These are phyloP conservation scores for Xestia xanthographa DNA, from an alignment of 2,888 invertebrate genomes.

Conservation along the genomic window DNA sequence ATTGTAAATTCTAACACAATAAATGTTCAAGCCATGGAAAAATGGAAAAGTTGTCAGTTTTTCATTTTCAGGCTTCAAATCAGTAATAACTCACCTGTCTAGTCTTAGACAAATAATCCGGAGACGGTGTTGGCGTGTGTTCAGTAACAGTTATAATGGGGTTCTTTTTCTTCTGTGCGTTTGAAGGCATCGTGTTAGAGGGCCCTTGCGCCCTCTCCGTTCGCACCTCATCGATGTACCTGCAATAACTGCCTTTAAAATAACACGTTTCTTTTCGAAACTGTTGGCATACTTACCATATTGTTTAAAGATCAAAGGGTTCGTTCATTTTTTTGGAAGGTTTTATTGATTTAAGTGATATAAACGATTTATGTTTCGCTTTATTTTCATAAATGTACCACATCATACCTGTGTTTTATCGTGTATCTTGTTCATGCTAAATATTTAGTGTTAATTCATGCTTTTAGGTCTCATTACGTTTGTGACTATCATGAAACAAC, in stretches of 20 bases:
- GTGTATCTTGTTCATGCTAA: conserved; percentile 60
- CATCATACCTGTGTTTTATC: conserved; percentile 63
- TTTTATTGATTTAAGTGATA: conserved; percentile 3
- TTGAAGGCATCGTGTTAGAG: conserved; percentile 86
- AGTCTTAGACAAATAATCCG: conserved; percentile 94
- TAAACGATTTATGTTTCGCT: conserved; percentile 20
- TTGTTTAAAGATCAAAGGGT: background rate
- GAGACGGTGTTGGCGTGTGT: conserved; percentile 97
- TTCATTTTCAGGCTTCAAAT: background rate
- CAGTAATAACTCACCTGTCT: conserved; percentile 88
- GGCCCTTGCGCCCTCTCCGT: conserved; percentile 91
- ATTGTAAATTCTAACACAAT: background rate
- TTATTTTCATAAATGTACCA: conserved; percentile 35
- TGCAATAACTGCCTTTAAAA: conserved; percentile 76
- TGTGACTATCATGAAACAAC: conserved; percentile 33
- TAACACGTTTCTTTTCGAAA: conserved; percentile 10
- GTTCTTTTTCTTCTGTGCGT: conserved; percentile 93
- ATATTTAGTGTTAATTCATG: conserved; percentile 62
- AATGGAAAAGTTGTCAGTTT: background rate
- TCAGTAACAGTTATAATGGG: conserved; percentile 99
- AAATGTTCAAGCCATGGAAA: background rate
- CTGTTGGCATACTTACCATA: conserved; percentile 53
- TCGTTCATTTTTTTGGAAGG: background rate
- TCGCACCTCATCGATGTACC: conserved; percentile 93
- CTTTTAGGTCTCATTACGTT: conserved; percentile 45